Evolutionary conservation across 1,140 invertebrate genomes (phyloP).

Genomic region (Drosophila obscura): DNA sequence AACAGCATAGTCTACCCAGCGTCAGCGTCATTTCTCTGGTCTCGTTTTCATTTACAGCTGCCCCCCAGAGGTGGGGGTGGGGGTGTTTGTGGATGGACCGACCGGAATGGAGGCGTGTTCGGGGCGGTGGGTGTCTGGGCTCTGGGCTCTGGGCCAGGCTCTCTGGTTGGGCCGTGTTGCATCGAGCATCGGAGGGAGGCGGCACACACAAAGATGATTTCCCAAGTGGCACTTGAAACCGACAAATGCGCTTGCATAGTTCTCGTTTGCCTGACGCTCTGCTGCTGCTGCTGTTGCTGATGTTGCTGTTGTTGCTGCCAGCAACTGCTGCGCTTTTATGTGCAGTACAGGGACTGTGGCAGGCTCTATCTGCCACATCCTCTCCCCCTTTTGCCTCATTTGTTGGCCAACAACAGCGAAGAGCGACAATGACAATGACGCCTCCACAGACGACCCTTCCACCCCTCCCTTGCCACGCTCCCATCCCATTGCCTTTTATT

Average conservation of each 20-base stretch:
- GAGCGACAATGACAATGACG: constrained; percentile 52
- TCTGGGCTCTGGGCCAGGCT: neutral
- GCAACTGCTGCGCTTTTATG: constrained; percentile 74
- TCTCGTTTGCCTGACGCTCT: constrained; percentile 31
- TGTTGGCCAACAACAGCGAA: constrained; percentile 48
- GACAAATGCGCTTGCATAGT: constrained; percentile 67
- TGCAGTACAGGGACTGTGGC: constrained; percentile 15
- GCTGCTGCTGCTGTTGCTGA: constrained; percentile 24
- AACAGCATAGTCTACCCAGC: constrained; percentile 54
- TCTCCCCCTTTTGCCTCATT: constrained; percentile 44
- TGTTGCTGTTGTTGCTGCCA: constrained; percentile 40
- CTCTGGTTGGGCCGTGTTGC: constrained; percentile 3
- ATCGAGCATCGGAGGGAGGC: constrained; percentile 29
- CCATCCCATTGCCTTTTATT: constrained; percentile 57
- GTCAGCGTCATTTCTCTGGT: constrained; percentile 52
- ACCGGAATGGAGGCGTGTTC: neutral
- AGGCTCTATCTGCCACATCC: constrained; percentile 1
- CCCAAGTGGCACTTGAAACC: constrained; percentile 76
- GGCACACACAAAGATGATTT: constrained; percentile 72
- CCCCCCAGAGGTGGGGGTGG: constrained; percentile 37
- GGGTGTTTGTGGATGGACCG: neutral
- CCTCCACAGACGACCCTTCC: constrained; percentile 30
- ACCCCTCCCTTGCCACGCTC: too few species aligned
- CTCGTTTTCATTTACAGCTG: constrained; percentile 73
- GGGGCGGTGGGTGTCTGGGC: too few species aligned